Percentiles rank a stretch among this genome's conserved stretches.
Evolutionary conservation across 2,888 invertebrate genomes (phyloP).

Genomic region (Agrilus cyanescens): DNA sequence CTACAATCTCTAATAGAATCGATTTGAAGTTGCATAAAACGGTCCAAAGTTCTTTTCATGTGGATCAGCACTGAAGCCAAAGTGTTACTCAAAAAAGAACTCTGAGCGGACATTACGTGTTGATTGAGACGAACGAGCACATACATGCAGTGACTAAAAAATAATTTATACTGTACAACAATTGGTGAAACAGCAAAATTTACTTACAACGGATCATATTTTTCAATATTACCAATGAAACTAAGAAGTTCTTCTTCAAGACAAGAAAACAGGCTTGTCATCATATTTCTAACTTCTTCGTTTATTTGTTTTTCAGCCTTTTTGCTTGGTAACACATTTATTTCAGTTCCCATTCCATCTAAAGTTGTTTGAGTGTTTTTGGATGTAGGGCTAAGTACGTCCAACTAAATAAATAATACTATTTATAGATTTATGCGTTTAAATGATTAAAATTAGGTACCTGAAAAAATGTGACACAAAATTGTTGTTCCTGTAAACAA

Average conservation of each 20-base stretch:
- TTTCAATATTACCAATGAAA: conserved; percentile 78
- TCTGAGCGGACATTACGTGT: conserved; percentile 85
- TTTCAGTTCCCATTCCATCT: conserved; percentile 34
- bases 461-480: conserved; percentile 87
- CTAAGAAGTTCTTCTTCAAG: conserved; percentile 77
- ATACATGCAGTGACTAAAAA: conserved; percentile 79
- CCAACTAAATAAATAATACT: conserved; percentile 64
- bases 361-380: conserved; percentile 47
- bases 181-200: neutral
- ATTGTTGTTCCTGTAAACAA: conserved; percentile 89
- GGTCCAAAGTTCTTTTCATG: conserved; percentile 84
- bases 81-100: conserved; percentile 77
- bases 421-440: too few species aligned
- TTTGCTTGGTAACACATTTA: conserved; percentile 33
- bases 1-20: conserved; percentile 70
- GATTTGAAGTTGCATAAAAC: conserved; percentile 74
- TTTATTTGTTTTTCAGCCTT: conserved; percentile 59
- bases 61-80: conserved; percentile 78
- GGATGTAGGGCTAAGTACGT: conserved; percentile 41
- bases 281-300: conserved; percentile 72
- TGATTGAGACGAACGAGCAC: conserved; percentile 84
- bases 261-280: conserved; percentile 80
- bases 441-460: conserved; percentile 16
- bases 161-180: conserved; percentile 3
- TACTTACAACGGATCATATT: conserved; percentile 80